Percentiles rank a stretch among this genome's conserved stretches.
These are phyloP conservation scores for Acrocephalus scirpaceus DNA, from an alignment of 2,797 vertebrate species.

Conservation along the genomic window DNA sequence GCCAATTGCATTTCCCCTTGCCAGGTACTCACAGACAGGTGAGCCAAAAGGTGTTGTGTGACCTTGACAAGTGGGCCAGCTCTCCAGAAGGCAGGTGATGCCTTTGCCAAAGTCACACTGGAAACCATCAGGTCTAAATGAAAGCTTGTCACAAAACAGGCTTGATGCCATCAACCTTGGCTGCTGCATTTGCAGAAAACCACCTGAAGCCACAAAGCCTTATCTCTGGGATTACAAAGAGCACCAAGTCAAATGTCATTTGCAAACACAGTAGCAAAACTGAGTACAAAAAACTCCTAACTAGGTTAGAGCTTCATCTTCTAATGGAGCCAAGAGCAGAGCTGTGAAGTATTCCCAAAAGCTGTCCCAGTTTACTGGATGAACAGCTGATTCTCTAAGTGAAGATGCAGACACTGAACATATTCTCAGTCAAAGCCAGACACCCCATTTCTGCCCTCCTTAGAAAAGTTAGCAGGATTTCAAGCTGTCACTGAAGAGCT, in stretches of 20 bases:
- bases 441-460: neutral
- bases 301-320: neutral
- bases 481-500: neutral
- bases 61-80: slow-evolving; percentile 38
- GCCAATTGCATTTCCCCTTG: slow-evolving; percentile 6
- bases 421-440: neutral
- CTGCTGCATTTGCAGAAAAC: slow-evolving; percentile 22
- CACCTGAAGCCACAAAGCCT: slow-evolving; percentile 12
- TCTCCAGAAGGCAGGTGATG: neutral
- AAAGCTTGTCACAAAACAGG: slow-evolving; percentile 34
- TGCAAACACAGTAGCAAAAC: neutral
- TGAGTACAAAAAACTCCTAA: neutral
- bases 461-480: neutral
- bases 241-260: neutral
- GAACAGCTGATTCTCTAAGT: neutral
- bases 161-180: neutral
- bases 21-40: neutral
- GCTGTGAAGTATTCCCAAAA: neutral
- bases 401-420: neutral
- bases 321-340: neutral
- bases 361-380: neutral
- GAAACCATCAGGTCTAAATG: slow-evolving; percentile 27
- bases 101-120: slow-evolving; percentile 35
- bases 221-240: neutral
- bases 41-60: slow-evolving; percentile 22